A percentile compares a stretch with the other conserved stretches of the same genome.
Evolutionary conservation across 1,140 invertebrate species (phyloP).

Genomic region (Drosophila saltans): DNA sequence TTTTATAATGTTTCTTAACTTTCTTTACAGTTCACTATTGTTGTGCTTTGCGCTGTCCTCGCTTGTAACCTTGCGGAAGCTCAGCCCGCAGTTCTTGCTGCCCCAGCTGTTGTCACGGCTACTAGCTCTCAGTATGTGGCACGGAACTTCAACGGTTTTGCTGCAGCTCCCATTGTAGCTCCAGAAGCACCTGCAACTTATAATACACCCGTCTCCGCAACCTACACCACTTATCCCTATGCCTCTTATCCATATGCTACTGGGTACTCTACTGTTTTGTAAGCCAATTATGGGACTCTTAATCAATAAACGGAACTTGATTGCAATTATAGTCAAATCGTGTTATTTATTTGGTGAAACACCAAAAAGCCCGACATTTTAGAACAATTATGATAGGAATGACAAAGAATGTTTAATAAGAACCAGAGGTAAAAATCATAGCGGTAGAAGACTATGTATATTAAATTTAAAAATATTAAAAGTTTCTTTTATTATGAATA

Average conservation of each 20-base stretch:
- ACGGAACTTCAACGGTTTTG: slow-evolving; percentile 83
- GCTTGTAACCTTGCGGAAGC: slow-evolving; percentile 62
- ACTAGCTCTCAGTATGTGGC: slow-evolving; percentile 83
- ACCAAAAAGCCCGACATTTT: too few species aligned
- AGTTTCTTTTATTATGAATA: too few species aligned
- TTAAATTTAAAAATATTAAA: too few species aligned
- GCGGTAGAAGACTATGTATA: too few species aligned
- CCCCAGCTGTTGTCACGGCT: slow-evolving; percentile 82
- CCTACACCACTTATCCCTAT: slow-evolving; percentile 47
- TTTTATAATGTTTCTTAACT: neutral
- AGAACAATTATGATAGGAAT: too few species aligned
- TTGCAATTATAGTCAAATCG: slow-evolving; percentile 23
- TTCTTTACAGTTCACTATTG: slow-evolving; percentile 56
- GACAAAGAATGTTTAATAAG: too few species aligned
- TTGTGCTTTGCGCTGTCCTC: slow-evolving; percentile 74
- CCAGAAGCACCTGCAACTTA: slow-evolving; percentile 50
- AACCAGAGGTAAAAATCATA: too few species aligned
- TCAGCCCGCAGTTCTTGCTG: slow-evolving; percentile 70
- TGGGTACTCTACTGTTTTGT: slow-evolving; percentile 60
- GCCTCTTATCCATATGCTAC: slow-evolving; percentile 52
- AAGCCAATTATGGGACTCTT: slow-evolving; percentile 22
- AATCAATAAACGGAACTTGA: slow-evolving; percentile 13
- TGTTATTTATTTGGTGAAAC: neutral
- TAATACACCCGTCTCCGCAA: slow-evolving; percentile 59
- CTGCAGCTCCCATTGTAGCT: slow-evolving; percentile 70